phyloP scores from a whole-genome alignment of 2,797 vertebrate species.

The Remorina albescens region DNA sequence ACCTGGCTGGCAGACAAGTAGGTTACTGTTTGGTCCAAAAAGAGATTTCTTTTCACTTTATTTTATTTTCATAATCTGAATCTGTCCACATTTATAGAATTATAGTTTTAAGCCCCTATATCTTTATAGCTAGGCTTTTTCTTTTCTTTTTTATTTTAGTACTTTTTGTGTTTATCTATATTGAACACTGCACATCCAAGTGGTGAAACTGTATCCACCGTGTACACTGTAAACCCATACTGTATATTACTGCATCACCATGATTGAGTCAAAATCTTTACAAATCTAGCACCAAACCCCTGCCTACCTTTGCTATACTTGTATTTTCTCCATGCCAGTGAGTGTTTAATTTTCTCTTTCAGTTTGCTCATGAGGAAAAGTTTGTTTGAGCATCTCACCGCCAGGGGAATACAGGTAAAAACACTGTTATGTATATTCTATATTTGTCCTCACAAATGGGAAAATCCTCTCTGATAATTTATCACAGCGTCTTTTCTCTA shows the following conservation, averaged over 20 bases:
- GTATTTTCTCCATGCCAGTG: neutral
- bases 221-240: neutral
- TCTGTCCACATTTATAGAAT: neutral
- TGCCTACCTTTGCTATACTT: neutral
- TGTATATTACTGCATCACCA: neutral
- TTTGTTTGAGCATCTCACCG: conserved; percentile 94
- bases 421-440: neutral
- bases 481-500: neutral
- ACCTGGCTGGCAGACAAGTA: conserved; percentile 95
- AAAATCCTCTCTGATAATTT: neutral
- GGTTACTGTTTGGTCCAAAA: conserved; percentile 63
- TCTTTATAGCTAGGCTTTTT: neutral
- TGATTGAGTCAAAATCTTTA: conserved; percentile 18
- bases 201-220: neutral
- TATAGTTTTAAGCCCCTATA: neutral
- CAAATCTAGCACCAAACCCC: neutral
- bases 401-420: conserved; percentile 95
- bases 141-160: neutral
- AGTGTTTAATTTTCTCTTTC: conserved; percentile 41
- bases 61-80: neutral
- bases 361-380: conserved; percentile 96
- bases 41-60: neutral
- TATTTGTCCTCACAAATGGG: neutral
- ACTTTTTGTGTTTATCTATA: neutral
- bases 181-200: no score